Conservation (phyloP, 2,113 vertebrate genomes). For the Podocnemis expansa region DNA sequence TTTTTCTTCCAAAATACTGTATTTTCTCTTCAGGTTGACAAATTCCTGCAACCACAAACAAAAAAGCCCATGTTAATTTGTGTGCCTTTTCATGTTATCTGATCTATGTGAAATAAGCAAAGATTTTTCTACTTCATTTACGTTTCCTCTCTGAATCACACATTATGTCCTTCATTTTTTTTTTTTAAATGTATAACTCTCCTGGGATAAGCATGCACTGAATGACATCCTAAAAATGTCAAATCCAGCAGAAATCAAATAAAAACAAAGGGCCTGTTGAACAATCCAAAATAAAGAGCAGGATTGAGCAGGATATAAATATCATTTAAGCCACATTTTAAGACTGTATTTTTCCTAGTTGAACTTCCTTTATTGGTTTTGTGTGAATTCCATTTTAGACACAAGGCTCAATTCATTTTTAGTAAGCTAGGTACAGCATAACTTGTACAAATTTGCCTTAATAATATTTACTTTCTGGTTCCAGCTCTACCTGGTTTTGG, state of each 20-base stretch:
- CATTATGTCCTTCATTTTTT: background rate
- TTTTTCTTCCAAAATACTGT: constrained; percentile 76
- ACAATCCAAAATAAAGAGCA: background rate
- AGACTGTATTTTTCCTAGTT: background rate
- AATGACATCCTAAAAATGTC: background rate
- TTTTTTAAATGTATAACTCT: background rate
- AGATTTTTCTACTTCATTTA: background rate
- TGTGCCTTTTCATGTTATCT: background rate
- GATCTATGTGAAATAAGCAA: background rate
- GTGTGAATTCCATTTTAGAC: background rate
- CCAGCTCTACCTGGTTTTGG: background rate
- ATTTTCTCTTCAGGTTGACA: constrained; percentile 69
- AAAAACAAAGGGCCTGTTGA: background rate
- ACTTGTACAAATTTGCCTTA: background rate
- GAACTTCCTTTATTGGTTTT: background rate
- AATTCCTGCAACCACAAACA: constrained; percentile 78
- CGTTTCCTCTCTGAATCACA: background rate
- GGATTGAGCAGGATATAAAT: background rate
- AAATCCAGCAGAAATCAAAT: background rate
- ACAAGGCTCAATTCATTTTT: background rate
- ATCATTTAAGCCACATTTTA: background rate
- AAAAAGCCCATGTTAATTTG: background rate
- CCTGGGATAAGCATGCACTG: background rate
- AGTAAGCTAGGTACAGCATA: background rate
- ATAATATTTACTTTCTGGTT: constrained; percentile 7